Conservation (phyloP, 2,888 invertebrate species). For the Labia minor region DNA sequence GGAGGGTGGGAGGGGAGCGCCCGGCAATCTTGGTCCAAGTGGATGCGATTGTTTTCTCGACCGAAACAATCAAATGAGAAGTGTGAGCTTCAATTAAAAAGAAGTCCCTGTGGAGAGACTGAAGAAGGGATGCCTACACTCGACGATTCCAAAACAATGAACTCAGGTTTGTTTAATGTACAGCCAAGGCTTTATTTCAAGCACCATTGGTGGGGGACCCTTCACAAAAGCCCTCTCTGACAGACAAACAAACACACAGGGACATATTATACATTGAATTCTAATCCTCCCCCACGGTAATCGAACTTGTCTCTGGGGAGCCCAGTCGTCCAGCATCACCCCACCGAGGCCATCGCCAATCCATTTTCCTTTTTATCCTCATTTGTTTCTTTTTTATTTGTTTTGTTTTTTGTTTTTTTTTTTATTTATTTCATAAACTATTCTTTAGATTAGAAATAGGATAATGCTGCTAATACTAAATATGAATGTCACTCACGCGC, state of each 20-base stretch:
- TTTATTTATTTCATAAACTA: no score
- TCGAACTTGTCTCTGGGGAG: not conserved
- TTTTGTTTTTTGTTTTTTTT: no score
- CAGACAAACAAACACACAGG: not conserved
- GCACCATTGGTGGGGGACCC: not conserved
- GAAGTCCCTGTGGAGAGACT: not conserved
- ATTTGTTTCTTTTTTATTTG: no score
- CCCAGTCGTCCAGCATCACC: not conserved
- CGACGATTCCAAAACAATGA: conserved; percentile 13
- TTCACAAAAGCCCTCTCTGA: not conserved
- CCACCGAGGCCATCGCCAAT: no score
- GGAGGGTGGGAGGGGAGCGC: not conserved
- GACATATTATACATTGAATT: conserved; percentile 13
- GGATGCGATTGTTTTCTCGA: conserved; percentile 1
- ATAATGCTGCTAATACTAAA: no score
- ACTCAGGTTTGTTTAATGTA: conserved; percentile 13
- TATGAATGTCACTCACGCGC: no score
- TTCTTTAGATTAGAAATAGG: no score
- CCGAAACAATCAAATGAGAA: conserved; percentile 7
- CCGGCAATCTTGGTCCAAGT: not conserved
- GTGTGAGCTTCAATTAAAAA: conserved; percentile 7
- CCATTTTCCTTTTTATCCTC: no score
- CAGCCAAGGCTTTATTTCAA: conserved; percentile 8
- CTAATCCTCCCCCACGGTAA: not conserved
- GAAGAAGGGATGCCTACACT: not conserved